A percentile compares a stretch with the other conserved stretches of the same genome.
These are phyloP conservation scores for Drosophila kanekoi DNA, from an alignment of 2,888 invertebrate genomes.

Conservation along the genomic window DNA sequence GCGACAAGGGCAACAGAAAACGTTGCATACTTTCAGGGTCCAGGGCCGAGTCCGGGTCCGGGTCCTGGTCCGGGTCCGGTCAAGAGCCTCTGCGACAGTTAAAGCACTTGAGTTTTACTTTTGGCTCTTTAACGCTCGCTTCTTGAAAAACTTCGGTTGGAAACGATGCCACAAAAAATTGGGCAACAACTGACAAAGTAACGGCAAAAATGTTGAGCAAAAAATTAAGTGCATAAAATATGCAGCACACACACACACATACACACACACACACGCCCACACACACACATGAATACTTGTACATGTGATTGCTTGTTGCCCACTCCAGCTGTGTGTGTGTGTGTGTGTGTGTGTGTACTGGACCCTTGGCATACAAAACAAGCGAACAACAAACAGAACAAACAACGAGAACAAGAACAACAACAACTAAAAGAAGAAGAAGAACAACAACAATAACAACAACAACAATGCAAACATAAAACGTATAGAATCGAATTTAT, in stretches of 20 bases:
- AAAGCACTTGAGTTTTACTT: slow-evolving; percentile 21
- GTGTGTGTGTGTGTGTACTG: slow-evolving; percentile 25
- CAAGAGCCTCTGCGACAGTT: slow-evolving; percentile 12
- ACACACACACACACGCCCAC: slow-evolving; percentile 15
- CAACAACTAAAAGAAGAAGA: neutral
- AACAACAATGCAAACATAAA: slow-evolving; percentile 64
- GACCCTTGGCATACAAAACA: slow-evolving; percentile 70
- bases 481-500: slow-evolving; percentile 79
- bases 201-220: slow-evolving; percentile 11
- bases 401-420: slow-evolving; percentile 46
- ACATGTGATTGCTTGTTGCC: slow-evolving; percentile 43
- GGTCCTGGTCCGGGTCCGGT: neutral
- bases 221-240: slow-evolving; percentile 46
- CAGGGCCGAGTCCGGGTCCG: too few relatives aligned
- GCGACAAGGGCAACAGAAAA: slow-evolving; percentile 7
- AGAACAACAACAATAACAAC: neutral
- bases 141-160: neutral
- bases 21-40: slow-evolving; percentile 23
- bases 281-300: slow-evolving; percentile 3
- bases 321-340: slow-evolving; percentile 7
- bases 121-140: slow-evolving; percentile 15
- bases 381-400: slow-evolving; percentile 60
- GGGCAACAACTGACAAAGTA: slow-evolving; percentile 25
- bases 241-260: slow-evolving; percentile 37
- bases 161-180: slow-evolving; percentile 1